Percentiles rank a stretch among this genome's conserved stretches.
Conservation (phyloP, 2,888 invertebrate species). For the Metopia argyrocephala region DNA sequence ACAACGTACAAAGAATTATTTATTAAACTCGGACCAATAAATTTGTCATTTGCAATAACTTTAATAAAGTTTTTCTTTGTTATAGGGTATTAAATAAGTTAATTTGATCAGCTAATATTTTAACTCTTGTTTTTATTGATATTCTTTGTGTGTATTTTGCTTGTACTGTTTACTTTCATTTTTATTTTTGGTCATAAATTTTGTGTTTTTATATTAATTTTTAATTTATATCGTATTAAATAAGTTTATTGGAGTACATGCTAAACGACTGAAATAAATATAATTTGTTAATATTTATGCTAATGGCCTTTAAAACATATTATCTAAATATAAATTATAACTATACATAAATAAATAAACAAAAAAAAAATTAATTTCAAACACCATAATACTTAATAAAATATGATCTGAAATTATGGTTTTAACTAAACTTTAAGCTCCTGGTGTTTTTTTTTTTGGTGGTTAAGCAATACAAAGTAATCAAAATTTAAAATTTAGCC, state of each 20-base stretch:
- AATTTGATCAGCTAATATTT: no score
- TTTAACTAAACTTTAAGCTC: slow-evolving; percentile 1
- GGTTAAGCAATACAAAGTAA: not conserved
- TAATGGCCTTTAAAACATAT: slow-evolving; percentile 43
- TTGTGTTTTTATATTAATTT: slow-evolving; percentile 12
- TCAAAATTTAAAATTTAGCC: no score
- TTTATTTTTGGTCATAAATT: not conserved
- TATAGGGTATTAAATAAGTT: no score
- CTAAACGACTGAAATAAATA: no score
- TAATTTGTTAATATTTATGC: slow-evolving; percentile 55
- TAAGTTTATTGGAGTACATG: slow-evolving; percentile 31
- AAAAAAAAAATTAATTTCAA: no score
- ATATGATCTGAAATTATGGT: slow-evolving; percentile 27
- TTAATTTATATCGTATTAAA: slow-evolving; percentile 1
- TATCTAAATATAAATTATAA: slow-evolving; percentile 50
- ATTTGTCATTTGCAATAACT: no score
- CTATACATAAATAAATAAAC: no score
- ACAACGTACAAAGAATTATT: no score
- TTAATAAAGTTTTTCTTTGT: no score
- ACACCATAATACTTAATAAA: slow-evolving; percentile 15
- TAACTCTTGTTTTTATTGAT: no score
- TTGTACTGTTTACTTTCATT: not conserved
- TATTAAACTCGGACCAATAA: no score
- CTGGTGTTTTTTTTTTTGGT: not conserved
- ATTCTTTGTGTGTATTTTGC: no score